phyloP scores from a whole-genome alignment of 2,797 vertebrate species.

The Myotis findleyi region DNA sequence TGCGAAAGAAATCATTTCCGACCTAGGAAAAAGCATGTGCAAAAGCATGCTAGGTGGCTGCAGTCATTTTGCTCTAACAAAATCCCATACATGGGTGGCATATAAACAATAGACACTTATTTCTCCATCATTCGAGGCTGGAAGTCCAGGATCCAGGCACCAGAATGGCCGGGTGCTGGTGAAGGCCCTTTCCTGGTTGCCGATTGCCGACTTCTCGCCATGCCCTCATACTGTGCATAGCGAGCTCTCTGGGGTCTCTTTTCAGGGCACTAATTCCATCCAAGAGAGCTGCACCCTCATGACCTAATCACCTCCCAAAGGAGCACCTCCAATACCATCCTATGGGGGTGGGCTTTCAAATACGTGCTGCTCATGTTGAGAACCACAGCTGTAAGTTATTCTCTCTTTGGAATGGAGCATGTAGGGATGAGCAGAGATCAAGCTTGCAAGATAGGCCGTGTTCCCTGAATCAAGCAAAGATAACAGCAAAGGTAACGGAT shows the following conservation, averaged over 20 bases:
- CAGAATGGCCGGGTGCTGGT: too few species aligned
- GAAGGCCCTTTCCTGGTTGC: not conserved
- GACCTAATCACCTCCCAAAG: not conserved
- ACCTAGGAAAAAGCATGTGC: not conserved
- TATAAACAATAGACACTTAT: not conserved
- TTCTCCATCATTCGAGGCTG: not conserved
- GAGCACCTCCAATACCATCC: not conserved
- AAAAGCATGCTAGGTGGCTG: not conserved
- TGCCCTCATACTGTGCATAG: not conserved
- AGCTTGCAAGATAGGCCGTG: not conserved
- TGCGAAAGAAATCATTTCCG: not conserved
- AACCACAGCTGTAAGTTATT: not conserved
- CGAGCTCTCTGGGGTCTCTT: not conserved
- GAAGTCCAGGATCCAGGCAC: not conserved
- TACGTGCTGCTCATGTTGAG: not conserved
- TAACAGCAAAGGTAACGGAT: not conserved
- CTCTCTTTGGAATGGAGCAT: not conserved
- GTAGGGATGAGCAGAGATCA: not conserved
- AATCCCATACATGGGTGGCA: not conserved
- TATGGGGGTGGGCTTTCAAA: not conserved
- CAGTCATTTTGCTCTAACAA: not conserved
- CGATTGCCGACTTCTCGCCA: not conserved
- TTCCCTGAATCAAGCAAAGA: not conserved
- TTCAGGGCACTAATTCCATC: not conserved
- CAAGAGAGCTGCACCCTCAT: not conserved